Evolutionary conservation across 2,113 vertebrate genomes (phyloP).

Genomic region (Tragelaphus imberbis): DNA sequence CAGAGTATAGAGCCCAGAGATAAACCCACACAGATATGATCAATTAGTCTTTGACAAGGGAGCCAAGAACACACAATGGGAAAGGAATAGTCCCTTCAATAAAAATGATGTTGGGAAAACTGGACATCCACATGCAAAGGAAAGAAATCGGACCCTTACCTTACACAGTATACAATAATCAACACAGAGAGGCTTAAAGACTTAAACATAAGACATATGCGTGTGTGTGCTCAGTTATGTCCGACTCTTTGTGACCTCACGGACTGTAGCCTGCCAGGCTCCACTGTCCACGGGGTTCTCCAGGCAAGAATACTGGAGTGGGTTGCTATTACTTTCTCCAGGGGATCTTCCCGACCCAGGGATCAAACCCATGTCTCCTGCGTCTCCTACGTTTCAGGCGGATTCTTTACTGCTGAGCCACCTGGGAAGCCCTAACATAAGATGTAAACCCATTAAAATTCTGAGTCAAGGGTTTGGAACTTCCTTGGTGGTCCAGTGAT

Average conservation of each 20-base stretch:
- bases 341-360: not conserved
- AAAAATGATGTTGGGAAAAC: not conserved
- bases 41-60: not conserved
- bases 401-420: not conserved
- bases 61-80: not conserved
- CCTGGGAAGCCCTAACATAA: not conserved
- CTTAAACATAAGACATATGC: fast-evolving
- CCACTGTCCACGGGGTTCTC: not conserved
- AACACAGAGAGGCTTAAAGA: not conserved
- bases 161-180: not conserved
- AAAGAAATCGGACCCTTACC: not conserved
- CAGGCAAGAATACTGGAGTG: not conserved
- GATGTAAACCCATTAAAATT: not conserved
- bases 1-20: not conserved
- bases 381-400: not conserved
- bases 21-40: not conserved
- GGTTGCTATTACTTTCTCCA: not conserved
- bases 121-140: not conserved
- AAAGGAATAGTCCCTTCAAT: not conserved
- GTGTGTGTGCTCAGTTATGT: not conserved
- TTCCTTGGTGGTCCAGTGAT: not conserved
- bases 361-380: not conserved
- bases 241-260: not conserved
- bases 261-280: not conserved
- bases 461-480: not conserved